These are phyloP conservation scores for Toxostoma redivivum DNA, from an alignment of 2,113 vertebrate species.

Conservation along the genomic window DNA sequence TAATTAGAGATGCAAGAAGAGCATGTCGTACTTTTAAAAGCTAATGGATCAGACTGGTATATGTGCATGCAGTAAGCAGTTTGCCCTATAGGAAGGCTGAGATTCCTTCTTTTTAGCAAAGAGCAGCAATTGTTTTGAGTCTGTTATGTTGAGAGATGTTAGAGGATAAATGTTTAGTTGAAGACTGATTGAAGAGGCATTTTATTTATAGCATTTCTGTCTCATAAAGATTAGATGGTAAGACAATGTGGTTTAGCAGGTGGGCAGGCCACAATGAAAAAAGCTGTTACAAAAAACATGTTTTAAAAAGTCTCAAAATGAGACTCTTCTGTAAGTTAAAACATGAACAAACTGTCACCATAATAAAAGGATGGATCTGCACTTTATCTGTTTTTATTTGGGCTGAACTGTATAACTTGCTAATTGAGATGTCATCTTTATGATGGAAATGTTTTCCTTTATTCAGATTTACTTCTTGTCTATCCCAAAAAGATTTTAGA, in stretches of 20 bases:
- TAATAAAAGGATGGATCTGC: background rate
- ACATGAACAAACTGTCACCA: background rate
- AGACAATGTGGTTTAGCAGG: background rate
- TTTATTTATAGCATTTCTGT: background rate
- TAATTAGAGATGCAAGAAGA: background rate
- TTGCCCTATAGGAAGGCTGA: background rate
- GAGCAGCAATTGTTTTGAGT: background rate
- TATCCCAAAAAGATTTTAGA: background rate
- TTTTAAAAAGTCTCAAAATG: background rate
- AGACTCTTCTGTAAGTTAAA: background rate
- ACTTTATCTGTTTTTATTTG: background rate
- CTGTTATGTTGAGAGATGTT: background rate
- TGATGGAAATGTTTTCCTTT: background rate
- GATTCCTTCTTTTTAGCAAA: background rate
- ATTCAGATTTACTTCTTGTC: background rate
- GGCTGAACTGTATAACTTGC: background rate
- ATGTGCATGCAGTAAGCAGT: background rate
- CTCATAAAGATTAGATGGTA: background rate
- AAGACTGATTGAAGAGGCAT: background rate
- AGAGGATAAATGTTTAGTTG: background rate
- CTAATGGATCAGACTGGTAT: background rate
- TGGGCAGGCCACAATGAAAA: background rate
- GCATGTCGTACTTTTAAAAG: background rate
- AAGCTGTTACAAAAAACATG: background rate
- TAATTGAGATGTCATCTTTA: background rate